These are phyloP conservation scores for Danio jaintianensis DNA, from an alignment of 2,797 vertebrate species.

Conservation along the genomic window DNA sequence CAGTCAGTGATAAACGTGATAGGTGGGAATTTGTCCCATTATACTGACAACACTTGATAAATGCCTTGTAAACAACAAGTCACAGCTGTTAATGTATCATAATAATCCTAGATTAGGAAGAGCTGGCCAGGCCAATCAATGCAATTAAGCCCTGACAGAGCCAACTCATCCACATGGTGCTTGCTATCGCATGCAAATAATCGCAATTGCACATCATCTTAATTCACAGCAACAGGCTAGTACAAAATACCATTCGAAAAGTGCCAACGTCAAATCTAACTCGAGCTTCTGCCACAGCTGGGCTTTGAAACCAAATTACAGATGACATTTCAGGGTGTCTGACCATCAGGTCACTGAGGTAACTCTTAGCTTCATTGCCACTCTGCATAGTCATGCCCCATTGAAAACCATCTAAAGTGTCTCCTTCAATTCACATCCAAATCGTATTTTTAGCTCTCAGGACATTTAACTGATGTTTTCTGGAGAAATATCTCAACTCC, in stretches of 20 bases:
- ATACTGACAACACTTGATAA: constrained; percentile 82
- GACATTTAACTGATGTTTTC: constrained; percentile 72
- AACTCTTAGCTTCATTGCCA: constrained; percentile 70
- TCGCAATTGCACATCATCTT: constrained; percentile 33
- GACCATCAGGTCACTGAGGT: constrained; percentile 59
- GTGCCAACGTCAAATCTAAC: constrained; percentile 32
- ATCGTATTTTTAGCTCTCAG: constrained; percentile 74
- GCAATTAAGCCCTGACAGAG: constrained; percentile 82
- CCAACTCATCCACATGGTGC: constrained; percentile 67
- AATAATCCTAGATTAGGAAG: constrained; percentile 85
- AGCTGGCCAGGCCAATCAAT: constrained; percentile 82
- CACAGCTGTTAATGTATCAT: constrained; percentile 85
- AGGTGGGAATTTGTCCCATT: constrained; percentile 82
- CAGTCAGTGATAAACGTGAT: constrained; percentile 82
- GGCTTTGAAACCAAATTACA: constrained; percentile 58
- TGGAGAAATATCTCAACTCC: constrained; percentile 72
- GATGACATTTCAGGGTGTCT: constrained; percentile 69
- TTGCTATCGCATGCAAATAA: constrained; percentile 47
- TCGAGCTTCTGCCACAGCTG: constrained; percentile 28
- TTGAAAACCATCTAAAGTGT: constrained; percentile 67
- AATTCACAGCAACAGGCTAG: constrained; percentile 46
- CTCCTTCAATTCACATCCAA: constrained; percentile 69
- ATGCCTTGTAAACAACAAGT: constrained; percentile 86
- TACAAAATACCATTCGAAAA: constrained; percentile 28
- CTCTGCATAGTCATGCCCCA: constrained; percentile 71